Evolutionary conservation across 2,113 vertebrate genomes (phyloP), one percentile per base, ranked within the genome.

Genomic region (Aix galericulata): DNA sequence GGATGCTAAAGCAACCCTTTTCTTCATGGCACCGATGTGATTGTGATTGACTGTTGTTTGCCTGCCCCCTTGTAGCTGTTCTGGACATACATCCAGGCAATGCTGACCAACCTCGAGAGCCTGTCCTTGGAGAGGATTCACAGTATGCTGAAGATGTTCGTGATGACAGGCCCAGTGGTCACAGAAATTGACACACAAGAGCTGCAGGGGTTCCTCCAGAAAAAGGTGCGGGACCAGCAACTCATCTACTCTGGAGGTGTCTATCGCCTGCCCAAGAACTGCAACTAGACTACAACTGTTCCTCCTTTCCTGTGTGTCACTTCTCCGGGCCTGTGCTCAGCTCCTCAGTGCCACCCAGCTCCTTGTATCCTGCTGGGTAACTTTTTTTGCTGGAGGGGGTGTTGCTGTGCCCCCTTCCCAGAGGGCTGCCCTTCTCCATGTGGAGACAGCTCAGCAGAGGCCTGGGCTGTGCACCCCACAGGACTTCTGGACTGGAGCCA

Each of bases 51-150:
- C 27, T 53, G 48, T 23, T 34, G 10, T 32, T 44, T 13, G 17
- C 2, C 0, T 75, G n/a, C 21, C 6, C 73, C 15, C 60, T 32
- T 72, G 25, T 97, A 99, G 99, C 96, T 99, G 22, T 99, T 99
- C 97, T 99, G 99, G 99, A 99, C 99, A 0, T 99, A 99, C 95
- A 99, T 99, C 97, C 99, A 99, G 95, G 99, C 99, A 46, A 99
- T 99, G 99, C 98, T 99, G 96, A 99, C 99, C 88, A 99, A 99
- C 98, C 98, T 99, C 84, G 99, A 99, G 98, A 99, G 98, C 96
- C 98, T 99, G 96, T 98, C 99, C 1, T 98, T 99, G 97, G 99
- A 99, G 91, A 98, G 99, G 60, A 99, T 99, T 76, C 99, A 99
- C 98, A 98, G 99, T 91, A 99, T 99, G 99, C 98, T 99, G 32